Evolutionary conservation across 2,888 invertebrate genomes (phyloP), one percentile per base, ranked within the genome.

Genomic region (Microctonus hyperodae): DNA sequence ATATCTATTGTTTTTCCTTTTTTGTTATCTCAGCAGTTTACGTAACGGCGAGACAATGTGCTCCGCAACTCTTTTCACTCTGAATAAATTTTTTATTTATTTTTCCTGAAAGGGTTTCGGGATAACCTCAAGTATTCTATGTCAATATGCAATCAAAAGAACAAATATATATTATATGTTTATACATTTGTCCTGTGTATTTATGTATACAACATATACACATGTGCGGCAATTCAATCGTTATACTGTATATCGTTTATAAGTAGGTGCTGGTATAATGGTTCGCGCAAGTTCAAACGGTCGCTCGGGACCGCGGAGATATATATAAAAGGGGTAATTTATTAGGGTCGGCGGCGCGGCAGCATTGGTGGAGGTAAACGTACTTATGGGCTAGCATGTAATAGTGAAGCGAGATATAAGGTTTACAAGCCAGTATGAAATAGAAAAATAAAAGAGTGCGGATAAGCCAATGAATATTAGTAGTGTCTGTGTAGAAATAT

Each of bases 261-360:
- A 60, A 60, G 60, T 50, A 69, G 71, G 69, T 70, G 72, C 70
- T 69, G 69, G 66, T 69, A 71, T 68, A 70, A 69, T 70, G 68
- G 69, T 69, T 58, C 69, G 70, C 70, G 70, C 74, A 74, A 75
- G 78, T 78, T 77, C 70, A 76, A 77, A 75, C 74, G 74, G 72
- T 73, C 73, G 73, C 72, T 64, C 63, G 53, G 71, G 72, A 69
- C 70, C 68, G 69, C 62, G 66, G 60, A 69, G 60, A 75, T 74
- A 76, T 72, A 76, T 73, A 69, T 73, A 76, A 77, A 75, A 78
- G 76, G 77, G 75, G 75, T 80, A 78, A 80, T 80, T 80, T 80
- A 80, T 80, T 79, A 75, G 78, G 72, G 77, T 77, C 78, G 72
- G 72, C 77, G 79, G 79, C 78, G 70, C 44, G 44, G 44, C 44